Percentiles rank a stretch among this genome's conserved stretches.
phyloP scores from a whole-genome alignment of 1,140 invertebrate genomes.

The Cheumatopsyche charites region DNA sequence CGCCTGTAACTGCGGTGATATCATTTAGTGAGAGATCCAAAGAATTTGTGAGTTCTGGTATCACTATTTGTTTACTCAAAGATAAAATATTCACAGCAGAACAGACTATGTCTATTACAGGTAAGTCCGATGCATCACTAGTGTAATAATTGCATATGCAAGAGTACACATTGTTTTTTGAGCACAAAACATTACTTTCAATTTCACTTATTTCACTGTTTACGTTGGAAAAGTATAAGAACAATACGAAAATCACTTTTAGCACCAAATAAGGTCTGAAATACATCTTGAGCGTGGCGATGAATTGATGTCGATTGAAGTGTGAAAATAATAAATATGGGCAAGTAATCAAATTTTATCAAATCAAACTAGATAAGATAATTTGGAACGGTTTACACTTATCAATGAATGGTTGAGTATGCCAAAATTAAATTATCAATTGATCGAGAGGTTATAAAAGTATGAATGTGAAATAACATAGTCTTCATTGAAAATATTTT shows the following conservation, averaged over 20 bases:
- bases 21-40: conserved; percentile 56
- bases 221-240: background rate
- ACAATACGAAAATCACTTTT: background rate
- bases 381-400: no score
- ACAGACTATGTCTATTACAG: conserved; percentile 53
- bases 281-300: background rate
- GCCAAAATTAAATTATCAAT: no score
- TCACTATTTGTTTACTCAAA: conserved; percentile 46
- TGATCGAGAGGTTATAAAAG: no score
- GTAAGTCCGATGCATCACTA: conserved; percentile 48
- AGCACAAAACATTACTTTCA: conserved; percentile 20
- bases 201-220: background rate
- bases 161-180: conserved; percentile 4
- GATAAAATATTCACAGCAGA: conserved; percentile 50
- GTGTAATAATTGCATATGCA: conserved; percentile 35
- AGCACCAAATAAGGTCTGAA: background rate
- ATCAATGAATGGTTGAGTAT: no score
- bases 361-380: background rate
- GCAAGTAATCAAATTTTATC: background rate
- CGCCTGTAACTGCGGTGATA: conserved; percentile 46
- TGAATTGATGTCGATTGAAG: background rate
- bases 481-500: no score
- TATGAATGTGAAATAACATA: no score
- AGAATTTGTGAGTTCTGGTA: conserved; percentile 51
- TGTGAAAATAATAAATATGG: background rate